Conservation (phyloP, 2,797 vertebrate species). For the Pseudopleuronectes americanus region DNA sequence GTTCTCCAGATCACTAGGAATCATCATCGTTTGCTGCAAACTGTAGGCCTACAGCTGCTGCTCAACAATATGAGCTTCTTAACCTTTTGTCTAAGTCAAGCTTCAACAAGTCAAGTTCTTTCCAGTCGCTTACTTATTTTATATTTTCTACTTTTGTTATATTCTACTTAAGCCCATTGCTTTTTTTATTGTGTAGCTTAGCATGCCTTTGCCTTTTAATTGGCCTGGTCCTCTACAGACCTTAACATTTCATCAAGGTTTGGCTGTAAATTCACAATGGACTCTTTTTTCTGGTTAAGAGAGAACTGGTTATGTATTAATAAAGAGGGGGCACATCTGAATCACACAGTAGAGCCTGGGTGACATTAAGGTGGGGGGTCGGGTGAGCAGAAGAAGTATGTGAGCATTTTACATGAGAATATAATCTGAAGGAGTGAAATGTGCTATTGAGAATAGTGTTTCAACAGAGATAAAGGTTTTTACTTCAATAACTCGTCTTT, state of each 20-base stretch:
- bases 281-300: neutral
- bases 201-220: neutral
- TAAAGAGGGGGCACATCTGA: neutral
- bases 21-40: constrained; percentile 2
- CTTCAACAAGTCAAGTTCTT: neutral
- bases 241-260: neutral
- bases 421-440: neutral
- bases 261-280: too few relatives aligned
- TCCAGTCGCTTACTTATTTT: neutral
- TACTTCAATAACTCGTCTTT: too few relatives aligned
- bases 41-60: neutral
- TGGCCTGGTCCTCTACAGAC: neutral
- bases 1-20: constrained; percentile 1
- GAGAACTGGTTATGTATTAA: neutral
- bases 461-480: neutral
- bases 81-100: neutral
- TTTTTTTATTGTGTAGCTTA: neutral
- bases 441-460: neutral
- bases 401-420: neutral
- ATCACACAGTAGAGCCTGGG: neutral
- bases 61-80: neutral
- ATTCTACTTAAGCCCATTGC: neutral
- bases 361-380: too few relatives aligned
- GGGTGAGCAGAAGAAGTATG: neutral
- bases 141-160: neutral